These are phyloP conservation scores for Chydorus sphaericus DNA, from an alignment of 2,888 invertebrate genomes.

Conservation along the genomic window DNA sequence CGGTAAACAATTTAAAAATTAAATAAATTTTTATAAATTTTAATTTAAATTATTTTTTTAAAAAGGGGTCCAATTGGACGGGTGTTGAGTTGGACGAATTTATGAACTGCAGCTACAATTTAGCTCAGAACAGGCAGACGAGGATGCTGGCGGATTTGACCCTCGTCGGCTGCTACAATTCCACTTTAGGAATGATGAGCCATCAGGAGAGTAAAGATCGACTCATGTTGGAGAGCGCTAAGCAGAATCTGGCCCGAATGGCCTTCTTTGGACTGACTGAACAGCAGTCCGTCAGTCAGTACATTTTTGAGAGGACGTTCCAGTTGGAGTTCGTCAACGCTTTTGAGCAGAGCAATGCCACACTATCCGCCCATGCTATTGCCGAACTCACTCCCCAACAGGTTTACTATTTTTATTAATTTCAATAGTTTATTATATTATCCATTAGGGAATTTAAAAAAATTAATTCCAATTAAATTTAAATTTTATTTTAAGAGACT, in stretches of 20 bases:
- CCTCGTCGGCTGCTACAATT: constrained; percentile 86
- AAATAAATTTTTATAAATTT: background rate
- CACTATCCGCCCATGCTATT: constrained; percentile 68
- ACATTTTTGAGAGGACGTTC: constrained; percentile 88
- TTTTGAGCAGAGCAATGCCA: constrained; percentile 83
- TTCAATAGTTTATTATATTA: too few relatives aligned
- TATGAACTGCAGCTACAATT: constrained; percentile 76
- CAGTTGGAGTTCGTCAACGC: constrained; percentile 76
- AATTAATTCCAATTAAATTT: too few relatives aligned
- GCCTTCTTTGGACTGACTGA: constrained; percentile 96
- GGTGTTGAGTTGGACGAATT: constrained; percentile 84
- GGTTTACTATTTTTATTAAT: background rate
- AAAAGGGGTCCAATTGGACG: constrained; percentile 60
- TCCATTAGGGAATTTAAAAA: too few relatives aligned
- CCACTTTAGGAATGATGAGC: constrained; percentile 47
- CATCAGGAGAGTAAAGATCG: constrained; percentile 50
- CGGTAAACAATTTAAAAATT: background rate
- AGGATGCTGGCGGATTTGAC: constrained; percentile 94
- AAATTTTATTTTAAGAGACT: too few relatives aligned
- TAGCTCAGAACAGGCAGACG: constrained; percentile 91
- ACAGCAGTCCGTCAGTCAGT: constrained; percentile 74
- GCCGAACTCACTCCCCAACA: constrained; percentile 50
- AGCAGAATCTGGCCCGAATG: constrained; percentile 85
- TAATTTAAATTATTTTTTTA: background rate
- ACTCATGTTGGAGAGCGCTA: constrained; percentile 86